These are phyloP conservation scores for Carapus acus DNA, from an alignment of 2,797 vertebrate genomes.

Conservation along the genomic window DNA sequence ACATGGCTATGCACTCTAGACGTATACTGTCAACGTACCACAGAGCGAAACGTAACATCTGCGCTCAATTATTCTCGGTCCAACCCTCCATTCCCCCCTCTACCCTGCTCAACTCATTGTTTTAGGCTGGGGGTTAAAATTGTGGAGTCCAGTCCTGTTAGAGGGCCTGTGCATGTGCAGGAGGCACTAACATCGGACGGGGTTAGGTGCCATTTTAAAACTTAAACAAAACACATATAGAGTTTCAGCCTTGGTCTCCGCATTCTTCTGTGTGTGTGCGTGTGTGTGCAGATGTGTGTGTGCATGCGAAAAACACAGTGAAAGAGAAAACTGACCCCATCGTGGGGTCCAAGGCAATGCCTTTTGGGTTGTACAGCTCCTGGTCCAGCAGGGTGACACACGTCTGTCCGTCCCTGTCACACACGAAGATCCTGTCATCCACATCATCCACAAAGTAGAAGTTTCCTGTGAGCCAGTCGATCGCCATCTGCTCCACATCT, in stretches of 20 bases:
- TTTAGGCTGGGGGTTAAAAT: slow-evolving; percentile 28
- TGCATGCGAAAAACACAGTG: not conserved
- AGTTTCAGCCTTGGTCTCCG: not conserved
- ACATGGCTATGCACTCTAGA: slow-evolving; percentile 28
- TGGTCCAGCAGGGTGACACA: slow-evolving; percentile 92
- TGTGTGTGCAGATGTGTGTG: slow-evolving; percentile 1
- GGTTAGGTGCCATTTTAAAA: not conserved
- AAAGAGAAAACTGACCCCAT: slow-evolving; percentile 80
- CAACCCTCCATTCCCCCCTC: slow-evolving; percentile 24
- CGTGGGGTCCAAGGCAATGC: slow-evolving; percentile 90
- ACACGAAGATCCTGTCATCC: slow-evolving; percentile 94
- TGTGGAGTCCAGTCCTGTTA: slow-evolving; percentile 4
- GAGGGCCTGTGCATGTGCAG: not conserved
- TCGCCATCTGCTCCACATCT: slow-evolving; percentile 98
- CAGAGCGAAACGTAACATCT: slow-evolving; percentile 45
- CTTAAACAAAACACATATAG: not conserved
- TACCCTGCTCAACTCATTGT: slow-evolving; percentile 14
- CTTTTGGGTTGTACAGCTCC: slow-evolving; percentile 94
- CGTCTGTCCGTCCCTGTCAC: slow-evolving; percentile 87
- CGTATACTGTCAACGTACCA: slow-evolving; percentile 17
- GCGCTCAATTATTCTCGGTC: slow-evolving; percentile 38
- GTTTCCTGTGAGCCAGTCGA: slow-evolving; percentile 97
- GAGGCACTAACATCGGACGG: not conserved
- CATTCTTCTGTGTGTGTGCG: slow-evolving; percentile 16
- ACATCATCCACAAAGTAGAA: slow-evolving; percentile 98